phyloP scores from a whole-genome alignment of 1,140 invertebrate species.

The Drosophila kikkawai region DNA sequence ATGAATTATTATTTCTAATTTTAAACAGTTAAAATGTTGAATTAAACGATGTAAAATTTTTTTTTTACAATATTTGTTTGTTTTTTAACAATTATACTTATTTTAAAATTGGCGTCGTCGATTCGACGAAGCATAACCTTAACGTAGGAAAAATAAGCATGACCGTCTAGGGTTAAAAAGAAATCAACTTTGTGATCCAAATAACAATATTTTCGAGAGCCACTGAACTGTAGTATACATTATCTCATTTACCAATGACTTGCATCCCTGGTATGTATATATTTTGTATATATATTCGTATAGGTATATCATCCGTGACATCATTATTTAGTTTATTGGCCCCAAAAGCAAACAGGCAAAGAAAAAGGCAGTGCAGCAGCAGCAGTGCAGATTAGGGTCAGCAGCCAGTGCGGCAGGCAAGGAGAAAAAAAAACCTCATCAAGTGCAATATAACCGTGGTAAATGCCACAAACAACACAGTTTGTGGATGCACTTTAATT shows the following conservation, averaged over 20 bases:
- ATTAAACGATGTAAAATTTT: no score
- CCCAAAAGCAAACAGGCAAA: conserved; percentile 26
- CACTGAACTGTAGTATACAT: neutral
- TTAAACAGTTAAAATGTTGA: no score
- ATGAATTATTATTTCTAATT: no score
- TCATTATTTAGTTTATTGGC: conserved; percentile 55
- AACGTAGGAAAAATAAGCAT: no score
- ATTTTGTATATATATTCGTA: no score
- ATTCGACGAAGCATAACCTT: no score
- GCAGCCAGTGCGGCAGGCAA: conserved; percentile 10
- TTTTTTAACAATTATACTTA: no score
- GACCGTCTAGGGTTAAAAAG: no score
- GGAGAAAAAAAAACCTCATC: conserved; percentile 12
- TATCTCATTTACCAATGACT: neutral
- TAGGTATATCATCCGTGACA: conserved; percentile 40
- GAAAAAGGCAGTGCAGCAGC: conserved; percentile 14
- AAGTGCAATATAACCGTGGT: conserved; percentile 6
- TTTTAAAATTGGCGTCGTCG: no score
- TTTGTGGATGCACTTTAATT: conserved; percentile 45
- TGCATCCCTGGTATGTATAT: neutral
- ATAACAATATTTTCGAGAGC: neutral
- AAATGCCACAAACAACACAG: conserved; percentile 12
- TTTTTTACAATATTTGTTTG: no score
- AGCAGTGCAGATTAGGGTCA: conserved; percentile 33
- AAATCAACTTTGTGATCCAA: neutral